Evolutionary conservation across 2,797 vertebrate species (phyloP), one percentile per base, ranked within the genome.

Genomic region (Aphelocoma californica): DNA sequence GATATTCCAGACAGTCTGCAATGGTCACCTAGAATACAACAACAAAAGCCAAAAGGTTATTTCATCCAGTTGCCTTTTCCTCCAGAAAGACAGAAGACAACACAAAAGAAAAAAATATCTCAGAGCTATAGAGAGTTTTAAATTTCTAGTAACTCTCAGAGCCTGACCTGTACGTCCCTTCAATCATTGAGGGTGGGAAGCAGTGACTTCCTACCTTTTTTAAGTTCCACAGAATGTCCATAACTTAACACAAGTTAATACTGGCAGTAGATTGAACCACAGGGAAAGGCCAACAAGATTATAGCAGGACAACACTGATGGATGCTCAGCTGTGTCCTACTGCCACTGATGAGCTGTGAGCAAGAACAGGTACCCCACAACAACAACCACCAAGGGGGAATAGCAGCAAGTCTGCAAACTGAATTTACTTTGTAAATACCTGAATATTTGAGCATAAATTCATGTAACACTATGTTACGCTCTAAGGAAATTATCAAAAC

Each of bases 1-100:
- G 99, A 96, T 99, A 99, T 86, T 99, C 99, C 4, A 98, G 97
- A 66, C 98, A 98, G 97, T 99, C 99, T 18, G 99, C 98, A 94
- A 99, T 98, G 96, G 99, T 99, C 85, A 98, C 98, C 99, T 99
- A 66, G 79, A 92, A 96, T 21, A 48, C 29, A 54, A 40, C 31
- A 53, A 73, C 24, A 78, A 66, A 53, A 91, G 65, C 25, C 24
- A 72, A 48, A 51, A 42, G 53, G 34, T 92, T 84, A 94, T 81
- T 94, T 89, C 51, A 85, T 25, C 57, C 79, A 86, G 14, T 31
- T 79, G 58, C 48, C 58, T 53, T 6, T 60, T 73, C 47, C 50
- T 51, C 38, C 48, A 82, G 57, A 21, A 82, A 83, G 54, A 54
- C 18, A 65, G 25, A 81, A 77, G 19, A 61, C 36, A 62, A n/a